Conservation (phyloP, 2,113 vertebrate species). For the Neolamprologus fasciatus region DNA sequence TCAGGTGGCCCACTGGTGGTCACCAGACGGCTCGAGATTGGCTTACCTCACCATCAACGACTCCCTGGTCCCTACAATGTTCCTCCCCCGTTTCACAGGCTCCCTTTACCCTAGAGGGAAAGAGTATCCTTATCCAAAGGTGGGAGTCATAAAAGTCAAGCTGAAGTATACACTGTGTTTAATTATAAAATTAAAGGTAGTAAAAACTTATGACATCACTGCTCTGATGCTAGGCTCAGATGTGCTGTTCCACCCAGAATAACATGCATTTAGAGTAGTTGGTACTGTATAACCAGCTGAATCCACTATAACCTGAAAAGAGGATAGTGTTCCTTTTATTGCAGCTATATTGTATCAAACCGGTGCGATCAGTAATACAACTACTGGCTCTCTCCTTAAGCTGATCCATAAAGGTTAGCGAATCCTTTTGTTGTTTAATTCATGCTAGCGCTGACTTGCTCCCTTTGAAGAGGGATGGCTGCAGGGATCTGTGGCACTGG, state of each 20-base stretch:
- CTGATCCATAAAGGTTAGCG: neutral
- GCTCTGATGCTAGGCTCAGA: neutral
- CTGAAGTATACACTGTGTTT: neutral
- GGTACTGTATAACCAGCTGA: neutral
- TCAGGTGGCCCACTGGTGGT: conserved; percentile 89
- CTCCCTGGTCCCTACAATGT: conserved; percentile 83
- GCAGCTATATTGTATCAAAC: neutral
- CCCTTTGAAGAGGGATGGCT: conserved; percentile 5
- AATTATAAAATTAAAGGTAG: neutral
- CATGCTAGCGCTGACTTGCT: neutral
- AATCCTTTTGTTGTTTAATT: conserved; percentile 14
- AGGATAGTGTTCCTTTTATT: neutral
- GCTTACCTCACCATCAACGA: conserved; percentile 90
- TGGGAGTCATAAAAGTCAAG: conserved; percentile 38
- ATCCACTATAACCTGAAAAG: neutral
- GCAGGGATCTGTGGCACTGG: neutral
- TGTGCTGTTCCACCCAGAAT: neutral
- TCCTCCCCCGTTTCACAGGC: conserved; percentile 84
- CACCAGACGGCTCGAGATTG: conserved; percentile 83
- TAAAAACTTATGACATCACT: neutral
- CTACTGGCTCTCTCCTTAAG: neutral
- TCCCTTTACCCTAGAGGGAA: conserved; percentile 80
- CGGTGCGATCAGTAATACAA: neutral
- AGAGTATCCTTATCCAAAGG: conserved; percentile 90
- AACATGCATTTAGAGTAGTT: neutral